Conservation (phyloP, 64 coral and sea anemone species). For the Astreopora myriophthalma region DNA sequence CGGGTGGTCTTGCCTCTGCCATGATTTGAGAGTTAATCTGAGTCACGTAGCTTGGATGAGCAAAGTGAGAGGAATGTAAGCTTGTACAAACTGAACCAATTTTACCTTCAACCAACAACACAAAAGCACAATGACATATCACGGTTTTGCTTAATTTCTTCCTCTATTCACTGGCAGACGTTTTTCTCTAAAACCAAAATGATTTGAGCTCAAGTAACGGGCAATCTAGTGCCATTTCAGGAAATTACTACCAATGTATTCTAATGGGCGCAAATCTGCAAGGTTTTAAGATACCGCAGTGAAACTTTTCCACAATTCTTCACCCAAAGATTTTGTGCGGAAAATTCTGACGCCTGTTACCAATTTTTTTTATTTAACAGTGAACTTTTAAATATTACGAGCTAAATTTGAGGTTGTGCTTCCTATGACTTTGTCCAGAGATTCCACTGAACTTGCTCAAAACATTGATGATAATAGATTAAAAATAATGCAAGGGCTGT, state of each 20-base stretch:
- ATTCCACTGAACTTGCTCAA: conserved; percentile 28
- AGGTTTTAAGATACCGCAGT: conserved; percentile 22
- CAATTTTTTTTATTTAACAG: not conserved
- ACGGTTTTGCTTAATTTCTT: conserved; percentile 32
- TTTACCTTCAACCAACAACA: conserved; percentile 35
- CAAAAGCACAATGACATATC: conserved; percentile 49
- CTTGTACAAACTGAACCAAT: conserved; percentile 36
- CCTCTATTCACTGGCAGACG: conserved; percentile 31
- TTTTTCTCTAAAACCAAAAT: conserved; percentile 41
- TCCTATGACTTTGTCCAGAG: conserved; percentile 20
- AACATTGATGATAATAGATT: conserved; percentile 24
- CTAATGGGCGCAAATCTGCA: conserved; percentile 28
- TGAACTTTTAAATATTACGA: conserved; percentile 26
- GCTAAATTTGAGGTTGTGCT: conserved; percentile 17
- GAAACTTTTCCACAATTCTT: conserved; percentile 23
- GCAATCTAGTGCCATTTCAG: conserved; percentile 21
- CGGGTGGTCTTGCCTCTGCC: conserved; percentile 36
- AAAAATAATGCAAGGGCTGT: not conserved
- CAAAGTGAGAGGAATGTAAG: conserved; percentile 22
- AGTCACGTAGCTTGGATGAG: conserved; percentile 24
- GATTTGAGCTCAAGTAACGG: conserved; percentile 29
- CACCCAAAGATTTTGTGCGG: conserved; percentile 11
- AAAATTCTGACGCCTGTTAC: not conserved
- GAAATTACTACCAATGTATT: conserved; percentile 27
- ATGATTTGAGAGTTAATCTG: conserved; percentile 40